These are phyloP conservation scores for Cyprinodon brontotheroides DNA, from an alignment of 2,113 vertebrate genomes.

Conservation along the genomic window DNA sequence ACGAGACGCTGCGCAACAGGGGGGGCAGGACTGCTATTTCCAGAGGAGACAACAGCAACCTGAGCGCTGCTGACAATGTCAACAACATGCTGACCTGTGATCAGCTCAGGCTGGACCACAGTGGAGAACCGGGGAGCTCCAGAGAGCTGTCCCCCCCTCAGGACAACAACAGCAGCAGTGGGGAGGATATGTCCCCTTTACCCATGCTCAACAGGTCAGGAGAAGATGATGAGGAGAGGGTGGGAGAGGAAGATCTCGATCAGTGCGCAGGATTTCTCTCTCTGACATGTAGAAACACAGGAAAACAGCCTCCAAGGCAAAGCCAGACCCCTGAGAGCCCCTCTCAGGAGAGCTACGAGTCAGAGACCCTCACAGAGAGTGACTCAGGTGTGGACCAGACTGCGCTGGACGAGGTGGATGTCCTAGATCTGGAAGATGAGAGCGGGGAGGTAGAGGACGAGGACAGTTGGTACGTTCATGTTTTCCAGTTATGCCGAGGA, in stretches of 20 bases:
- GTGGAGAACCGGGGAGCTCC: conserved; percentile 50
- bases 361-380: conserved; percentile 70
- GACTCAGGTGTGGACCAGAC: conserved; percentile 69
- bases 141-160: conserved; percentile 58
- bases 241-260: conserved; percentile 31
- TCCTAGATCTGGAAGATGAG: conserved; percentile 85
- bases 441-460: conserved; percentile 83
- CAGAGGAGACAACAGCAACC: conserved; percentile 56
- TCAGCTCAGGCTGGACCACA: conserved; percentile 68
- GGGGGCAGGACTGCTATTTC: conserved; percentile 65
- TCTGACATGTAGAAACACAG: conserved; percentile 43
- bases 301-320: conserved; percentile 36
- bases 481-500: neutral
- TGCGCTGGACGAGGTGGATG: conserved; percentile 86
- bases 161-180: conserved; percentile 43
- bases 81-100: conserved; percentile 70
- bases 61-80: conserved; percentile 44
- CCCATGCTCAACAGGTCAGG: conserved; percentile 44
- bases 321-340: conserved; percentile 51
- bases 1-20: conserved; percentile 83
- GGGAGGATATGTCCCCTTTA: conserved; percentile 69
- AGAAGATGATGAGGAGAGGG: conserved; percentile 32
- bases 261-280: conserved; percentile 53
- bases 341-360: conserved; percentile 67
- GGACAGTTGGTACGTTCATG: conserved; percentile 85